Conservation (phyloP, 2,797 vertebrate species). For the Pseudopleuronectes americanus region DNA sequence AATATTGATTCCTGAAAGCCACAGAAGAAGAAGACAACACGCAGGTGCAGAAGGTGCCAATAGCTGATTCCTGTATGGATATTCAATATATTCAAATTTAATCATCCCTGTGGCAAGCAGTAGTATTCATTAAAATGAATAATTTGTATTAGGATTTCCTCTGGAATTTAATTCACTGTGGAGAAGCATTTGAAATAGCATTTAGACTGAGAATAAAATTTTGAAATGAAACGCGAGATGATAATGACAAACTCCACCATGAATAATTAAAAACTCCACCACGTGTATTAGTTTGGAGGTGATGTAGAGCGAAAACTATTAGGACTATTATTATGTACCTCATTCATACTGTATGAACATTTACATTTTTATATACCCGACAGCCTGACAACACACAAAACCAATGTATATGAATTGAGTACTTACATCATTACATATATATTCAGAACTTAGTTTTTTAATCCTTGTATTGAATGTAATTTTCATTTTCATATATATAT, state of each 20-base stretch:
- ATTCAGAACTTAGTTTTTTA: too few species aligned
- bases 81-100: slow-evolving; percentile 53
- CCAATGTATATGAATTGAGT: neutral
- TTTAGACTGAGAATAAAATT: slow-evolving; percentile 37
- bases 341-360: neutral
- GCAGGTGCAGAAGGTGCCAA: slow-evolving; percentile 16
- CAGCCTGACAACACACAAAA: too few species aligned
- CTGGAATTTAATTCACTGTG: slow-evolving; percentile 38
- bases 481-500: neutral
- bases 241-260: slow-evolving; percentile 37
- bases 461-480: too few species aligned
- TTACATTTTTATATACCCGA: neutral
- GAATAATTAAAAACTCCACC: slow-evolving; percentile 18
- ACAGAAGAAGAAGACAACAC: neutral
- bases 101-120: slow-evolving; percentile 39
- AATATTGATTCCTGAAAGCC: slow-evolving; percentile 13
- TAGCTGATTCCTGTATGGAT: slow-evolving; percentile 1
- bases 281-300: slow-evolving; percentile 2
- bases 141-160: slow-evolving; percentile 58
- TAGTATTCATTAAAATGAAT: slow-evolving; percentile 62
- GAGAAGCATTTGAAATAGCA: slow-evolving; percentile 28
- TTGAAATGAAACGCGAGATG: slow-evolving; percentile 28
- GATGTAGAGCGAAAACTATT: neutral
- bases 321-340: neutral
- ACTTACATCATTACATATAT: too few species aligned